Evolutionary conservation across 2,113 vertebrate genomes (phyloP), one percentile per base, ranked within the genome.

Genomic region (Kryptolebias marmoratus): DNA sequence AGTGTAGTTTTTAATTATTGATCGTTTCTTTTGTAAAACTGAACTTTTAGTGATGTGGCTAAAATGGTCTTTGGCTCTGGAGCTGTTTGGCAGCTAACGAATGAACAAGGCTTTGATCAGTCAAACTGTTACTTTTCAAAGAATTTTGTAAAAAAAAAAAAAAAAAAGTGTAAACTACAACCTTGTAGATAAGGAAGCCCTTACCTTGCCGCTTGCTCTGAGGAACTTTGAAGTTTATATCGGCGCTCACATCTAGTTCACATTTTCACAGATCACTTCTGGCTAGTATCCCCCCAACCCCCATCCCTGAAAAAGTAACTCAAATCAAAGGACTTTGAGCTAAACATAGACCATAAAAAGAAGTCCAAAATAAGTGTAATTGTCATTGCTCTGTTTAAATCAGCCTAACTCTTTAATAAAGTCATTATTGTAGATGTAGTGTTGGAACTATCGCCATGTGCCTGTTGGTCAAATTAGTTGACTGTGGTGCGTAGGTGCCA

Each of bases 41-140:
- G 32, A 73, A 60, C 22, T 5, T 22, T 22, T 22, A 22, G 22
- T 76, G 61, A 75, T 15, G 1, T 55, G 53, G 62, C 53, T 68
- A 79, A 4, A 36, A 36, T 36, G 32, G 32, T 36, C 3, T 36
- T 36, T 32, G 16, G 11, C 15, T n/a, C 16, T 31, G n/a, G 15
- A 39, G 5, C 47, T 16, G 47, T 49, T 49, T 15, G 15, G 15
- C 47, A 16, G 47, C 47, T 6, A 49, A 6, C 15, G 15, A 15
- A 49, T 49, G 47, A 49, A 15, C 3, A 4, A 16, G 14, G 47
- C 47, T 49, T 49, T 49, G 47, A 49, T 49, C 47, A 49, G 15
- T 14, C 47, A 49, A 49, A 16, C 47, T 15, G 47, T 4, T 18
- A 49, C 47, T 16, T 49, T 49, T 49, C 15, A 5, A 3, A 16